Base-by-base conservation (phyloP, 1,140 invertebrate genomes). In the Caenorhabditis briggsae region DNA sequence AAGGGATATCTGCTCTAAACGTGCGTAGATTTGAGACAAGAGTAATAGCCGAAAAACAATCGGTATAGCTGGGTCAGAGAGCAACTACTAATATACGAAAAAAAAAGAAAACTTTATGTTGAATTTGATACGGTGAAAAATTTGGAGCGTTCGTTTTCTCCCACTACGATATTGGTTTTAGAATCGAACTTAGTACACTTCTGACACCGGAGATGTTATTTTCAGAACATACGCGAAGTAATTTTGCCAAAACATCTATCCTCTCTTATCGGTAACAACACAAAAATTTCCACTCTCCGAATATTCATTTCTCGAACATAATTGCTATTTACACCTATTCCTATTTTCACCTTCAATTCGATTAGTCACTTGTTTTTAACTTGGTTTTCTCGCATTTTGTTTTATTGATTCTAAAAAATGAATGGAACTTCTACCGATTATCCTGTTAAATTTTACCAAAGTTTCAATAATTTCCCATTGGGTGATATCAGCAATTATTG, bases 391-490 rank as follows among this genome's bases (percentile, higher is more conserved):
- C 16, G 1, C n/a, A 53, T 53, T 53, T 53, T 11, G 16, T 53
- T 53, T 16, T 53, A 53, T 53, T 53, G 11, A 58, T n/a, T n/a
- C 7, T 53, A 53, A 11, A 11, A 11, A 8, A 58, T 58, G 56
- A 58, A 58, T 58, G n/a, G n/a, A 58, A 16, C 56, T 2, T n/a
- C n/a, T 58, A 33, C 33, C 33, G 14, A 58, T 20, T 58, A n/a
- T 58, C 56, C 56, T n/a, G 18, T 58, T 5, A 58, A n/a, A 58
- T 20, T 58, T 16, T 58, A 58, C n/a, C 56, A 58, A n/a, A 58
- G n/a, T 58, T 58, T 58, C 56, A 58, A 58, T 58, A n/a, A 58
- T 58, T 58, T 58, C 56, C 56, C 56, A 58, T n/a, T 58, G 56
- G 56, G 56, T 20, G 56, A 58, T 58, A 58, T 58, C 18, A 58